Evolutionary conservation across 2,888 invertebrate genomes (phyloP), one percentile per base, ranked within the genome.

Genomic region (Formica aserva): DNA sequence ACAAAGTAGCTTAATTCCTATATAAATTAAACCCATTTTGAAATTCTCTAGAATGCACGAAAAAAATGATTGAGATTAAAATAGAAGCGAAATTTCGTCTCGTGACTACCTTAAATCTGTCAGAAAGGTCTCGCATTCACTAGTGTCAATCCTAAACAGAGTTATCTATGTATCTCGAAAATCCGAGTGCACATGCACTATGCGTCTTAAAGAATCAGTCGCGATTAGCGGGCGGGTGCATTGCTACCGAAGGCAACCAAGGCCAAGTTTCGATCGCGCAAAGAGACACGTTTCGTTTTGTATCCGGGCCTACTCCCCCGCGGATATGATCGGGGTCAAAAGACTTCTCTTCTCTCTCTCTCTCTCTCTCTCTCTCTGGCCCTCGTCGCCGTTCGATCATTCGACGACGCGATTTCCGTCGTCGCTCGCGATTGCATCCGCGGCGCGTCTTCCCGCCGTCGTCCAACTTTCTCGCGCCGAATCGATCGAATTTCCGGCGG

Each of bases 401-500:
- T 26, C 55, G 69, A 18, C 3, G 66, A 18, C 1, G 66, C 63
- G 45, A 62, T 45, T 74, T 13, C 26, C 38, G 69, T 32, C n/a
- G 57, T 35, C 63, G 63, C 60, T 84, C 85, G 82, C 87, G 87
- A 87, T 89, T 85, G 82, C 87, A 86, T 26, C 77, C 84, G 76
- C 78, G 66, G 48, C 15, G 5, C 57, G 57, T 71, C 78, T 78
- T 78, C 32, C 22, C 81, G 86, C 85, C 18, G n/a, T 86, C 89
- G 87, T 82, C 85, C 88, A 90, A 90, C 85, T 90, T 87, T 85
- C 85, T 84, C 84, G 82, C 76, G 3, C 52, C 52, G 86, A 90
- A 89, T 89, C 89, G 89, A 89, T 90, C 90, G 88, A 90, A 88
- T 90, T 90, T 90, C 78, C 82, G 85, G 82, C 88, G 88, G 90